A percentile compares a stretch with the other conserved stretches of the same genome.
Conservation (phyloP, 1,140 invertebrate species). For the Leptoteleia sp. region DNA sequence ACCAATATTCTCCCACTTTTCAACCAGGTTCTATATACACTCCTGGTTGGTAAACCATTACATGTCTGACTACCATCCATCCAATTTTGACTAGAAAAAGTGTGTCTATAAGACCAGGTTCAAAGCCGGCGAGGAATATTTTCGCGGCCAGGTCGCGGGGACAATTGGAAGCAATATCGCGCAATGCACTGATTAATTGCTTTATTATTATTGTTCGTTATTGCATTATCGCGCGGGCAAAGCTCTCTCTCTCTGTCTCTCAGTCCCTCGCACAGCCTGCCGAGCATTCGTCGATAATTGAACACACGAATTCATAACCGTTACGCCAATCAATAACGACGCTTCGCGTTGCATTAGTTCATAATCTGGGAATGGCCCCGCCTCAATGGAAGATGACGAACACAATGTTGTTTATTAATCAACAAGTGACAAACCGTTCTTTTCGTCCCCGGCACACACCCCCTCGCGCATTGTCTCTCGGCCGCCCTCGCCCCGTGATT, state of each 20-base stretch:
- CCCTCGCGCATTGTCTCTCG: slow-evolving; percentile 3
- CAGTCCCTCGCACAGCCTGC: too few relatives aligned
- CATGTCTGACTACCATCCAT: too few relatives aligned
- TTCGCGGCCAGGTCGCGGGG: not conserved
- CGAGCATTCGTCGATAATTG: slow-evolving; percentile 74
- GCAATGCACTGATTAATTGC: slow-evolving; percentile 67
- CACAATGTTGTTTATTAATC: slow-evolving; percentile 7
- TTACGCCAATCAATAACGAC: slow-evolving; percentile 77
- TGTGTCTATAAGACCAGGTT: too few relatives aligned
- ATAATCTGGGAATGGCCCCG: slow-evolving; percentile 27
- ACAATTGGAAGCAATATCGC: slow-evolving; percentile 47
- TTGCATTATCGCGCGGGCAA: slow-evolving; percentile 69
- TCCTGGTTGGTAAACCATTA: too few relatives aligned
- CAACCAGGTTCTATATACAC: too few relatives aligned
- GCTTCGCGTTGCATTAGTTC: slow-evolving; percentile 30
- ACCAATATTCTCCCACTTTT: too few relatives aligned
- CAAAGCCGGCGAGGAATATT: not conserved
- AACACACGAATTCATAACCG: slow-evolving; percentile 78
- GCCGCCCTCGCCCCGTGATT: too few relatives aligned
- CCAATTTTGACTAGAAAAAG: too few relatives aligned
- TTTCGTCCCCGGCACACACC: too few relatives aligned
- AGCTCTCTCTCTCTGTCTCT: too few relatives aligned
- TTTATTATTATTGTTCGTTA: slow-evolving; percentile 75
- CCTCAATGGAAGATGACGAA: slow-evolving; percentile 41
- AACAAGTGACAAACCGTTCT: slow-evolving; percentile 12